Conservation (phyloP, 30 jellyfish, hydroid and myxozoan species). For the Rhopilema esculentum region DNA sequence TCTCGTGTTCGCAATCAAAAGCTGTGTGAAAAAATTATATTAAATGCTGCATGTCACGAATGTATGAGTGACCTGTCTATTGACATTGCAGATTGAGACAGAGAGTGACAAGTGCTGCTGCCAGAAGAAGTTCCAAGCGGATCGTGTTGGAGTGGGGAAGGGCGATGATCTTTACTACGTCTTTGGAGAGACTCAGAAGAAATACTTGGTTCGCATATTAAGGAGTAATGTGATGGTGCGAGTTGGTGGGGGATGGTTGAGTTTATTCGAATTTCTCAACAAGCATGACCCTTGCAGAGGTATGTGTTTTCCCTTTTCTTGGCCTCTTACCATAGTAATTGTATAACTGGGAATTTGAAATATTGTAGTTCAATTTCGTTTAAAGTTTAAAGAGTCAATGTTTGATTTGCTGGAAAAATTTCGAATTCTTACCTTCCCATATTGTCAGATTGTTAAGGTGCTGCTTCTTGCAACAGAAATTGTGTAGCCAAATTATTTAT, state of each 20-base stretch:
- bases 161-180: slow-evolving; percentile 66
- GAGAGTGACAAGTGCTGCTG: slow-evolving; percentile 91
- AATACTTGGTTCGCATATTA: slow-evolving; percentile 84
- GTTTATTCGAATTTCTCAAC: slow-evolving; percentile 76
- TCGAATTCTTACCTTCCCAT: no score
- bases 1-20: no score
- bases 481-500: no score
- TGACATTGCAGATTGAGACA: slow-evolving; percentile 35
- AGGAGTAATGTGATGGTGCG: slow-evolving; percentile 97
- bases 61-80: background rate
- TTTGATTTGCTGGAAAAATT: no score
- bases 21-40: no score
- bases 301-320: slow-evolving; percentile 1
- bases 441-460: no score
- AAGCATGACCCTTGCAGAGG: slow-evolving; percentile 99
- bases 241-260: slow-evolving; percentile 99
- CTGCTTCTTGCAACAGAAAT: no score
- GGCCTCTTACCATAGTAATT: background rate
- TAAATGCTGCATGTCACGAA: no score
- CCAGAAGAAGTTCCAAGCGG: slow-evolving; percentile 51
- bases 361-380: background rate
- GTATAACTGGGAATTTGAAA: background rate
- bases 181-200: slow-evolving; percentile 88
- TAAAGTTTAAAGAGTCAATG: background rate
- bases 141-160: slow-evolving; percentile 85